Conservation (phyloP, 1,140 invertebrate species). For the Nasonia longicornis region DNA sequence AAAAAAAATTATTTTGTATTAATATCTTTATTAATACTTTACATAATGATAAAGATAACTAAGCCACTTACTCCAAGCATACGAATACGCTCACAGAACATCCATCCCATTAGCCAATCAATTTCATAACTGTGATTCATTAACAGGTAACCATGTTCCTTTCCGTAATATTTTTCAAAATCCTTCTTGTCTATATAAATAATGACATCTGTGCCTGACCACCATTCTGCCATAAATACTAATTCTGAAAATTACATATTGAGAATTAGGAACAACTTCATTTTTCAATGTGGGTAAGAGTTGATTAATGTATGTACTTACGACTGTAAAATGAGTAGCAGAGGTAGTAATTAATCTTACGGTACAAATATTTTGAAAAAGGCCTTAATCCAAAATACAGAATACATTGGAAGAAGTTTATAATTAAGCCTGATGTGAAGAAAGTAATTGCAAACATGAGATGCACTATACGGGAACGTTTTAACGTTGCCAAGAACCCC, state of each 20-base stretch:
- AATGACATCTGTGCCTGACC: conserved; percentile 81
- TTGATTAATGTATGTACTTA: conserved; percentile 74
- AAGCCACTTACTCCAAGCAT: conserved; percentile 81
- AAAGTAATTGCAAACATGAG: conserved; percentile 90
- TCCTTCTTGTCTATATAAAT: conserved; percentile 85
- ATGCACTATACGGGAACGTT: conserved; percentile 77
- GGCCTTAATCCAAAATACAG: conserved; percentile 82
- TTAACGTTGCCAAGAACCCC: conserved; percentile 68
- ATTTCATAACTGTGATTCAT: conserved; percentile 98
- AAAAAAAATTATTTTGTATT: conserved; percentile 55
- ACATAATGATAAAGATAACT: background rate
- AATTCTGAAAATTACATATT: conserved; percentile 77
- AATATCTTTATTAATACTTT: background rate
- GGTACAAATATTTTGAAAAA: conserved; percentile 81
- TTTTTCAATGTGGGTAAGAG: conserved; percentile 29
- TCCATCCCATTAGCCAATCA: conserved; percentile 94
- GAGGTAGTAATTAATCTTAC: conserved; percentile 92
- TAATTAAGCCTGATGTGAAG: conserved; percentile 87
- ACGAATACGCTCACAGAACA: conserved; percentile 81
- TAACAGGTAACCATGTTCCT: conserved; percentile 89
- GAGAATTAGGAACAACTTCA: conserved; percentile 34
- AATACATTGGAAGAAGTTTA: conserved; percentile 85
- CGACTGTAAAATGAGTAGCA: conserved; percentile 90
- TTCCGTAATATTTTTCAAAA: conserved; percentile 83
- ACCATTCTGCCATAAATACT: conserved; percentile 94